phyloP scores from a whole-genome alignment of 2,797 vertebrate species.

The Aldrovandia affinis region DNA sequence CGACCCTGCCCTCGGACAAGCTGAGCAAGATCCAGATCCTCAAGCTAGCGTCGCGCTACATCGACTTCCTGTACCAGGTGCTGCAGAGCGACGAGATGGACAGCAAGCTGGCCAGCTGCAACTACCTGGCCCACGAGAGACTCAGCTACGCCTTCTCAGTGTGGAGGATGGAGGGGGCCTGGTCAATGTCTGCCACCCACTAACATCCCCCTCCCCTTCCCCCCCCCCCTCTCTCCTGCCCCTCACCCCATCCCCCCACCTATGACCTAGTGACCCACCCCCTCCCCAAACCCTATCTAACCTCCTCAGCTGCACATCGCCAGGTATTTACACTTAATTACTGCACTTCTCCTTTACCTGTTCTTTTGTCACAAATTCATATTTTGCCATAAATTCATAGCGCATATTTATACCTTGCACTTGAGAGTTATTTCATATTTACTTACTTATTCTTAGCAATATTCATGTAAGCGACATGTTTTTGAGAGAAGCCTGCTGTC shows the following conservation, averaged over 20 bases:
- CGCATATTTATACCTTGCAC: neutral
- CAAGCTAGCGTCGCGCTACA: constrained; percentile 88
- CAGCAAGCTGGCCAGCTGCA: constrained; percentile 82
- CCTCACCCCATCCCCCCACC: neutral
- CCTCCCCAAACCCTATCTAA: neutral
- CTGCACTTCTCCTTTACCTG: neutral
- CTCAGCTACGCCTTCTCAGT: constrained; percentile 93
- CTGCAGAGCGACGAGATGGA: constrained; percentile 89
- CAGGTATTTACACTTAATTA: constrained; percentile 28
- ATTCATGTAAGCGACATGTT: neutral
- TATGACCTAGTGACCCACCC: constrained; percentile 2
- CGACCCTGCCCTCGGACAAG: constrained; percentile 89
- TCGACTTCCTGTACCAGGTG: constrained; percentile 91
- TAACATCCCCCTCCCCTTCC: constrained; percentile 56
- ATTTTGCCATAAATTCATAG: neutral
- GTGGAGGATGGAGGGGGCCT: constrained; percentile 95
- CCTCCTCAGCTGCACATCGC: constrained; percentile 19
- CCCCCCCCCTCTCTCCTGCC: neutral
- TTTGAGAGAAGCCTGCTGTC: neutral
- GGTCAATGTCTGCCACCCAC: constrained; percentile 89
- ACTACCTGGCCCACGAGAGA: constrained; percentile 88
- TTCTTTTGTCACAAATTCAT: neutral
- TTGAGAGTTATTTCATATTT: neutral
- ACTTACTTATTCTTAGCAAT: neutral
- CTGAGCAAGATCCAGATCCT: constrained; percentile 94